Evolutionary conservation across 2,888 invertebrate species (phyloP), one percentile per base, ranked within the genome.

Genomic region (Adineta ricciae): DNA sequence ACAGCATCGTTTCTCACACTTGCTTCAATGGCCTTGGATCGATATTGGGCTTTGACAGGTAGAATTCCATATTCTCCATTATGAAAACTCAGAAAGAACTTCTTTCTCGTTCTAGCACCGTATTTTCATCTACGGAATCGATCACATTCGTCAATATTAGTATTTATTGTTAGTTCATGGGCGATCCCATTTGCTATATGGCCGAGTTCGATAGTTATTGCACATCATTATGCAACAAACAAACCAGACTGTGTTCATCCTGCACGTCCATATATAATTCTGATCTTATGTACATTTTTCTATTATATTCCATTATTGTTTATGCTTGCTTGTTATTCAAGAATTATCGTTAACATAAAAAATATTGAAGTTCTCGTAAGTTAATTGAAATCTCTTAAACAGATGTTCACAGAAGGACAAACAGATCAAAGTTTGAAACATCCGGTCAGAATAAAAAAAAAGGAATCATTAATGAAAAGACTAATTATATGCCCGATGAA

Each of bases 1-100:
- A 83, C 85, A 82, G 85, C 85, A 36, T 84, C 83, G 9, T 85
- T 85, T 83, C 78, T 85, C 24, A 85, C 85, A n/a, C 56, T 85
- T 21, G 72, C 85, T 24, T 83, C 85, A 16, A 85, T 85, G 85
- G 83, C 85, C 24, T 50, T 85, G 7, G 85, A 85, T 82, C 21
- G 85, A 41, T 85, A 85, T 72, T 83, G 83, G 82, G 83, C 83
- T 73, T 46, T 85, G 16, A 84, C 83, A 27, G 41, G 83, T 56
- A 83, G 50, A n/a, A n/a, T n/a, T n/a, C n/a, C n/a, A n/a, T n/a
- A n/a, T n/a, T n/a, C n/a, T n/a, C n/a, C n/a, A n/a, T n/a, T n/a
- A n/a, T n/a, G n/a, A n/a, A n/a, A n/a, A n/a, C n/a, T n/a, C n/a
- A n/a, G n/a, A n/a, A n/a, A n/a, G n/a, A n/a, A n/a, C n/a, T n/a